Base-by-base conservation (phyloP, 1,140 invertebrate species). In the Hyposmocoma kahamanoa region DNA sequence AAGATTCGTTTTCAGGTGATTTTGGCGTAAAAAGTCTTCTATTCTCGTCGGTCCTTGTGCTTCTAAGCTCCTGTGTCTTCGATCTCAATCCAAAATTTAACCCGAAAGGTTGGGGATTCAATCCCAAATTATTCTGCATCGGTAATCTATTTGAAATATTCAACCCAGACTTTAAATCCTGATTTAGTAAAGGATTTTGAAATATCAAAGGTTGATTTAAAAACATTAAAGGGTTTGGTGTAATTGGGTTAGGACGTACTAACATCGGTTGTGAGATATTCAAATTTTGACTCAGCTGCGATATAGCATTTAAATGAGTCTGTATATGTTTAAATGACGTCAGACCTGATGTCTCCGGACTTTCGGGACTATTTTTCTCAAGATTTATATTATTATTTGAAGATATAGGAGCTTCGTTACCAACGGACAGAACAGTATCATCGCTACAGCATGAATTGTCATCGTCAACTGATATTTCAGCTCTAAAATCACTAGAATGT, bases 341-440 rank as follows among this genome's bases (percentile, higher is more conserved):
- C 9, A 86, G 47, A 3, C 75, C 73, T 53, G 75, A 75, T 0
- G 48, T 47, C 5, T 56, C 50, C 9, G 71, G 69, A 42, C 66
- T 59, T 1, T 48, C 49, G 53, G 72, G 74, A 0, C 74, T 64
- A 6, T 54, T 62, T 5, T 59, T 53, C 15, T 60, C 11, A 6
- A 6, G 5, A 26, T 26, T 6, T 26, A 26, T 26, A 2, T n/a
- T 17, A n/a, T 36, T 56, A 47, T 30, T 72, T 42, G 36, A 67
- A 1, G 67, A 70, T 8, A 75, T 52, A 3, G 72, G 84, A 4
- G 88, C 88, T 60, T 92, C 90, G 67, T 91, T 91, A 1, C 91
- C 91, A 32, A 92, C 91, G 36, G 90, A 91, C 1, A 92, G 53
- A 1, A 91, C 90, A 1, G 90, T 92, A 50, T 90, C 90, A 54